Base-by-base conservation (phyloP, 2,797 vertebrate species). In the Macropus fuliginosus region DNA sequence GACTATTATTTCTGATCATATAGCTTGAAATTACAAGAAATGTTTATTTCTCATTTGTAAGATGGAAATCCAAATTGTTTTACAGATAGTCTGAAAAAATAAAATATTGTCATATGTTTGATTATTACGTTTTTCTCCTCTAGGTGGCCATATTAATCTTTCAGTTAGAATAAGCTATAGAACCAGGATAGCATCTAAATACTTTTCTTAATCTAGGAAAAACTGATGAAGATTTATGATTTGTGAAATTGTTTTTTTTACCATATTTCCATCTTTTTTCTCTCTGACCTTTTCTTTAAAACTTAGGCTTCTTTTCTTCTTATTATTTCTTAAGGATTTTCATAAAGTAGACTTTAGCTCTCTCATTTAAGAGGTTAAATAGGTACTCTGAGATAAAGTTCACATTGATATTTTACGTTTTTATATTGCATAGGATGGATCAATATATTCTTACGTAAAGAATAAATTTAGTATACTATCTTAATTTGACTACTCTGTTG, bases 71-170 rank as follows among this genome's bases (percentile, higher is more conserved):
- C 55, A 18, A 90, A 87, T 57, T 93, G 8, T 50, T n/a, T 94
- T 96, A 46, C 31, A 74, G 92, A 56, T 89, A 89, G 93, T 96
- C 93, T 95, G 92, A 94, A 92, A 95, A 92, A 81, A 34, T 57
- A 93, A 66, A 95, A 91, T 91, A 91, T 56, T 40, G 59, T 96
- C 50, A 46, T 54, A 0, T 97, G 91, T 97, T 97, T 98, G 98
- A 96, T 96, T 59, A 96, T 98, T 94, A 96, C 96, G 97, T 97
- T 98, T 97, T 98, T 98, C 97, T 98, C 98, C 98, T 98, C 98
- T 99, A 99, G 98, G 97, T 99, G 98, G 98, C 98, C 98, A 97
- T 98, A 97, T 98, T 98, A 98, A 98, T 98, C 98, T 98, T 98
- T 93, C 93, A 28, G 97, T 98, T 98, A 96, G 92, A 92, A 87